These are phyloP conservation scores for Illadopsis cleaveri DNA, from an alignment of 2,113 vertebrate genomes.

Conservation along the genomic window DNA sequence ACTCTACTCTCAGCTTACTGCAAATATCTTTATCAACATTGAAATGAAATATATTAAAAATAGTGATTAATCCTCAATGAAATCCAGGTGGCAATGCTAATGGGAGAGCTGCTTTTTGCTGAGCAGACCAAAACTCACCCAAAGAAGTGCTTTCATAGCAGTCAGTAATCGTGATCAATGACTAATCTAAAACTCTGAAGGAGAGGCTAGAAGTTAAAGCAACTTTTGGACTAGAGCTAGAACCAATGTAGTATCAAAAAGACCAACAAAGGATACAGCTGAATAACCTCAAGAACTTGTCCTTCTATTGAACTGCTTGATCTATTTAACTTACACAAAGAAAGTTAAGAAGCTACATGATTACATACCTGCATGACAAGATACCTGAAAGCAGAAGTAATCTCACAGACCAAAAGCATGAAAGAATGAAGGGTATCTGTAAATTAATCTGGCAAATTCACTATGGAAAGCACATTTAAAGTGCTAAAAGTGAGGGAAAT, in stretches of 20 bases:
- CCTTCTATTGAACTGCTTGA: neutral
- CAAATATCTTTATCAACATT: neutral
- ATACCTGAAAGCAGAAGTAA: neutral
- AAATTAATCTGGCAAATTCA: neutral
- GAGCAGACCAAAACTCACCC: neutral
- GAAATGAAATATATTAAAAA: neutral
- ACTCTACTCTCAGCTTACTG: neutral
- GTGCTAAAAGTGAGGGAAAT: neutral
- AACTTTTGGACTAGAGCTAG: neutral
- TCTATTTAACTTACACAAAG: neutral
- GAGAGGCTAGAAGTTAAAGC: neutral
- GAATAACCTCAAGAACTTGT: neutral
- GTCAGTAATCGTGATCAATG: neutral
- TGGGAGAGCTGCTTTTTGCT: neutral
- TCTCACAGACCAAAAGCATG: neutral
- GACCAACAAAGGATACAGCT: neutral
- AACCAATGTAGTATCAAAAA: neutral
- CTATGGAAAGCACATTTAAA: neutral
- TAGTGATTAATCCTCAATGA: neutral
- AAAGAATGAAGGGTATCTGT: neutral
- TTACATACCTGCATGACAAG: neutral
- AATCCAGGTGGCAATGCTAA: neutral
- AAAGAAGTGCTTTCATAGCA: neutral
- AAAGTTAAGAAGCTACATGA: neutral
- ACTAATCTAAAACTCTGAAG: neutral